Percentiles rank a stretch among this genome's conserved stretches.
Conservation (phyloP, 2,888 invertebrate genomes). For the Dichetophora obliterata region DNA sequence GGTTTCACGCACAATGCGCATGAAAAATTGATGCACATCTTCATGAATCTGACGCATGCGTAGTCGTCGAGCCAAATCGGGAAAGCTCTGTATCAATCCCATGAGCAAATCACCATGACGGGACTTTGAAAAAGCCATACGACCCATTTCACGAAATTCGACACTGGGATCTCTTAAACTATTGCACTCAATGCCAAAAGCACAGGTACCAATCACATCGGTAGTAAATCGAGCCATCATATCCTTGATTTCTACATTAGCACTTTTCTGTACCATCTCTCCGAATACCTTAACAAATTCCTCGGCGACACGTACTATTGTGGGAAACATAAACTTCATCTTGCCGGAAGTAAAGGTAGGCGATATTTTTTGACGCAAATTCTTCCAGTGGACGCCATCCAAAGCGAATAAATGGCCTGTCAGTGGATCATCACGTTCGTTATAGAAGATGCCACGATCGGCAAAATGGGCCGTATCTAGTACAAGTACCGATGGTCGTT, state of each 20-base stretch:
- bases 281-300: slow-evolving; percentile 27
- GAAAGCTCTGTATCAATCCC: slow-evolving; percentile 41
- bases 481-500: slow-evolving; percentile 49
- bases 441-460: slow-evolving; percentile 55
- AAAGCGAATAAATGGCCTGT: slow-evolving; percentile 57
- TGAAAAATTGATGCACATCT: slow-evolving; percentile 58
- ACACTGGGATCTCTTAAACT: slow-evolving; percentile 61
- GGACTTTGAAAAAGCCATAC: slow-evolving; percentile 45
- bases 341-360: slow-evolving; percentile 65
- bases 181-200: slow-evolving; percentile 68
- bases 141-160: slow-evolving; percentile 56
- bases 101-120: slow-evolving; percentile 31
- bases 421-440: slow-evolving; percentile 60
- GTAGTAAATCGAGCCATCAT: slow-evolving; percentile 66
- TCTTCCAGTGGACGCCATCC: slow-evolving; percentile 65
- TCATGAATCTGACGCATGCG: slow-evolving; percentile 47
- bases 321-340: slow-evolving; percentile 56
- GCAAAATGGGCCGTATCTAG: slow-evolving; percentile 56
- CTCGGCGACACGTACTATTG: slow-evolving; percentile 47
- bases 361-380: slow-evolving; percentile 65
- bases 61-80: slow-evolving; percentile 46
- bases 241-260: slow-evolving; percentile 54
- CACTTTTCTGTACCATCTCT: slow-evolving; percentile 19
- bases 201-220: slow-evolving; percentile 69
- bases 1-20: slow-evolving; percentile 63